Conservation (phyloP, 1,140 invertebrate genomes). For the Drosophila kanapiae region DNA sequence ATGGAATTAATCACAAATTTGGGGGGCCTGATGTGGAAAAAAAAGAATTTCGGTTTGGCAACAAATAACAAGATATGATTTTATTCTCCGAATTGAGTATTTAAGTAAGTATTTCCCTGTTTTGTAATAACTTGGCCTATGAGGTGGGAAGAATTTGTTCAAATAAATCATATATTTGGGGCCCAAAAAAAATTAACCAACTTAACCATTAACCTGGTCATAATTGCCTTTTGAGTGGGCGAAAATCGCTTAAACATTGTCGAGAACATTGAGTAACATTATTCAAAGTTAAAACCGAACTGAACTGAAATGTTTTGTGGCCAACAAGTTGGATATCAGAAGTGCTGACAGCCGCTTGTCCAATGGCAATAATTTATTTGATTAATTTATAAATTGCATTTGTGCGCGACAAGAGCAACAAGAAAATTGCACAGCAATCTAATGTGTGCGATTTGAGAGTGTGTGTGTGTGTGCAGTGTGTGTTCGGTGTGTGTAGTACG, state of each 20-base stretch:
- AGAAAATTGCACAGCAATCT: constrained; percentile 75
- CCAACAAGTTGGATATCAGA: constrained; percentile 21
- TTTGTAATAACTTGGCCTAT: background rate
- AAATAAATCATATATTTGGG: background rate
- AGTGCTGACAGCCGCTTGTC: constrained; percentile 48
- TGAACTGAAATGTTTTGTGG: constrained; percentile 52
- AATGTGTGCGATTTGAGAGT: constrained; percentile 15
- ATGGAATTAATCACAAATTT: constrained; percentile 27
- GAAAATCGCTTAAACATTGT: constrained; percentile 9
- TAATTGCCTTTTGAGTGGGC: constrained; percentile 13
- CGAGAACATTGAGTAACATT: constrained; percentile 19
- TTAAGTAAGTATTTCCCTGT: background rate
- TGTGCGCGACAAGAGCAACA: constrained; percentile 69
- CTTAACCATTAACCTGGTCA: constrained; percentile 4
- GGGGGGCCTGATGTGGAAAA: too few relatives aligned
- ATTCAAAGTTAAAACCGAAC: background rate
- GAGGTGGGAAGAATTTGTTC: background rate
- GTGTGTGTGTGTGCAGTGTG: background rate
- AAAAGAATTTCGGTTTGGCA: constrained; percentile 23
- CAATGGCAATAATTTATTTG: constrained; percentile 81
- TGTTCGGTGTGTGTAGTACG: background rate
- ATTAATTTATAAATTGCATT: constrained; percentile 79
- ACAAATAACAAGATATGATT: constrained; percentile 1
- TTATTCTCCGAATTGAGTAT: background rate
- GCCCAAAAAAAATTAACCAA: background rate